Conservation (phyloP, 1,140 invertebrate species). For the Leptoteleia sp. region DNA sequence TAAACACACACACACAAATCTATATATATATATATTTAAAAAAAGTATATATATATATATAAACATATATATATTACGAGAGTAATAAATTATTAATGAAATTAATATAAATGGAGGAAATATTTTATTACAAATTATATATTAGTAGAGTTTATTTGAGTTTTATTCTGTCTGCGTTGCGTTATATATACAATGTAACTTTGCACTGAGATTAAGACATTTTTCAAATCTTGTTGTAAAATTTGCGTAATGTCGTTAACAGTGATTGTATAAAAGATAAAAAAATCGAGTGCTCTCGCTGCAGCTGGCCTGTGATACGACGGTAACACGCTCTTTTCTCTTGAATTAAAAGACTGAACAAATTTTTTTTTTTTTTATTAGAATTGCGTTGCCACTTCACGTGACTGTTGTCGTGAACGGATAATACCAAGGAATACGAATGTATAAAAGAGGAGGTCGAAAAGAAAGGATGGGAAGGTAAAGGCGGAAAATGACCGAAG, state of each 20-base stretch:
- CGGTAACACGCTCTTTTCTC: conserved; percentile 71
- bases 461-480: neutral
- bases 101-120: conserved; percentile 81
- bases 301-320: conserved; percentile 74
- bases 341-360: conserved; percentile 74
- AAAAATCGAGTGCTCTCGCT: conserved; percentile 65
- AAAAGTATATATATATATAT: conserved; percentile 67
- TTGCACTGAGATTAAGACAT: conserved; percentile 64
- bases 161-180: conserved; percentile 72
- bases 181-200: conserved; percentile 68
- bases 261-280: conserved; percentile 60
- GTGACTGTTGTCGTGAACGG: too few relatives aligned
- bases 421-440: conserved; percentile 14
- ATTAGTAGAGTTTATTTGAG: conserved; percentile 80
- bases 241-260: conserved; percentile 66
- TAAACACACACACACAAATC: too few relatives aligned
- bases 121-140: conserved; percentile 82
- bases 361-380: conserved; percentile 55
- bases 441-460: neutral
- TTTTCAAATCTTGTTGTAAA: conserved; percentile 68
- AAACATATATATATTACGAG: conserved; percentile 77
- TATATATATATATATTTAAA: conserved; percentile 61
- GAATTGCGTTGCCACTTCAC: conserved; percentile 31
- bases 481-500: conserved; percentile 2
- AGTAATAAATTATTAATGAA: conserved; percentile 82